Conservation (phyloP, 2,888 invertebrate genomes). For the Apotomis capreana region DNA sequence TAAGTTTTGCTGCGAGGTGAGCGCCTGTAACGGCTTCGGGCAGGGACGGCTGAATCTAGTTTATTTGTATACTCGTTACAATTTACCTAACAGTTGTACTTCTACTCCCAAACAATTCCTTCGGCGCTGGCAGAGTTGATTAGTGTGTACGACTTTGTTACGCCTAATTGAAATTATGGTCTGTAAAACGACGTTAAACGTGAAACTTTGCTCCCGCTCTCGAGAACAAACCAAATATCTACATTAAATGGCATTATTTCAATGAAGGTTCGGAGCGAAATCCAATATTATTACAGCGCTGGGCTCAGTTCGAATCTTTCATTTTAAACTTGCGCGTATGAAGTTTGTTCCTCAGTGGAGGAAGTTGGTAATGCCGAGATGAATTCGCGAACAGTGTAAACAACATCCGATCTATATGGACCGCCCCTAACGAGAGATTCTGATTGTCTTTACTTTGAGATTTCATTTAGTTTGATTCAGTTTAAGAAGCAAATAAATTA, state of each 20-base stretch:
- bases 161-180: background rate
- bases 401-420: conserved; percentile 45
- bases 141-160: background rate
- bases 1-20: conserved; percentile 39
- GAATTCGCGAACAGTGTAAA: conserved; percentile 49
- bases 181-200: conserved; percentile 7
- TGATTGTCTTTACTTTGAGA: conserved; percentile 39
- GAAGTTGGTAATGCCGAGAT: conserved; percentile 49
- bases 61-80: conserved; percentile 33
- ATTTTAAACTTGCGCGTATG: conserved; percentile 67
- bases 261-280: conserved; percentile 44
- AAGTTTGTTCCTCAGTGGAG: conserved; percentile 49
- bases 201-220: conserved; percentile 25
- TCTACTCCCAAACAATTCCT: conserved; percentile 7
- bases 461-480: conserved; percentile 41
- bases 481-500: conserved; percentile 41
- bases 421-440: conserved; percentile 41
- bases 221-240: conserved; percentile 28
- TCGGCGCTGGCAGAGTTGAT: conserved; percentile 1
- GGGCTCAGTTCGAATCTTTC: conserved; percentile 63
- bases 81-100: conserved; percentile 24
- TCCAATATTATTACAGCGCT: conserved; percentile 56
- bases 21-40: background rate
- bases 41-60: conserved; percentile 1
- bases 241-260: conserved; percentile 39